phyloP scores from a whole-genome alignment of 2,888 invertebrate genomes.

The Dynastes tityus region DNA sequence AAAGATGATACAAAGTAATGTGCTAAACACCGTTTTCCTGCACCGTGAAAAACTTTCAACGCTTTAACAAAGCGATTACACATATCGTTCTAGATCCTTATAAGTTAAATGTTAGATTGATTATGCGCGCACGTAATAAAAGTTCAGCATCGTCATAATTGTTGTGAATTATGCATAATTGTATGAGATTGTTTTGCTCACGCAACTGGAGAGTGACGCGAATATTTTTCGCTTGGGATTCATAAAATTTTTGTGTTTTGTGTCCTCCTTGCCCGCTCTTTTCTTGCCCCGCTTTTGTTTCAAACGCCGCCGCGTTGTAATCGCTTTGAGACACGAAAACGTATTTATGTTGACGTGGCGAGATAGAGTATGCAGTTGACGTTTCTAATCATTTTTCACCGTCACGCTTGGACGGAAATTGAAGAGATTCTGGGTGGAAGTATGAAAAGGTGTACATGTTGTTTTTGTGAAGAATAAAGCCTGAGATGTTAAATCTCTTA shows the following conservation, averaged over 20 bases:
- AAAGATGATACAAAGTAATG: neutral
- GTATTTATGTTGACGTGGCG: neutral
- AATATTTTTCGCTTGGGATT: conserved; percentile 30
- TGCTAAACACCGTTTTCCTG: neutral
- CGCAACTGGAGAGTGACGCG: neutral
- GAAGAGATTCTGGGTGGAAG: too few relatives aligned
- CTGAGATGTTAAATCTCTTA: too few relatives aligned
- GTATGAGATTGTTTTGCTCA: conserved; percentile 13
- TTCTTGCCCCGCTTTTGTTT: neutral
- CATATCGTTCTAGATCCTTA: too few relatives aligned
- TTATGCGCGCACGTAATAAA: neutral
- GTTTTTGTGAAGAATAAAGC: too few relatives aligned
- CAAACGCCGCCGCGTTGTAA: neutral
- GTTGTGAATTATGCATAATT: conserved; percentile 41
- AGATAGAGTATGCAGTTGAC: neutral
- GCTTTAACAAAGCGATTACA: too few relatives aligned
- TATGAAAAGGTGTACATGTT: too few relatives aligned
- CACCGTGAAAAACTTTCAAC: too few relatives aligned
- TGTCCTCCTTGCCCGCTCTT: neutral
- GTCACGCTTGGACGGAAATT: too few relatives aligned
- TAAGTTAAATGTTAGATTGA: too few relatives aligned
- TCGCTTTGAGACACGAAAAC: neutral
- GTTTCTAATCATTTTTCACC: neutral
- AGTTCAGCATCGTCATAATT: conserved; percentile 16
- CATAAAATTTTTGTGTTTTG: neutral